Evolutionary conservation across 2,113 vertebrate species (phyloP).

Genomic region (Chrysemys picta): DNA sequence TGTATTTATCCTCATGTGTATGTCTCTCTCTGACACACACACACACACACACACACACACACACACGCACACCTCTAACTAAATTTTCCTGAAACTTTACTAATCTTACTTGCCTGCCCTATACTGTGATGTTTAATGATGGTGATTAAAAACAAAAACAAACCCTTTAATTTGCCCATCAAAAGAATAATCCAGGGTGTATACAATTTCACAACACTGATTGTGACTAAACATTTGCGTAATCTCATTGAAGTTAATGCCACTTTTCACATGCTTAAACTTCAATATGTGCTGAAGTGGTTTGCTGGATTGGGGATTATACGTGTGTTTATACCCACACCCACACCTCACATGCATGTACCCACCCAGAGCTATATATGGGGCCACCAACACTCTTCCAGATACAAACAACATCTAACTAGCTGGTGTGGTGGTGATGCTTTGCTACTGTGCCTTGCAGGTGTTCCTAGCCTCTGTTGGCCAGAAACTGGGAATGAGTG

Average conservation of each 20-base stretch:
- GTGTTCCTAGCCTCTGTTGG: not conserved
- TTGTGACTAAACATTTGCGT: not conserved
- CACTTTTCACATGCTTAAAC: not conserved
- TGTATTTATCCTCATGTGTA: not conserved
- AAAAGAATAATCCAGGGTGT: not conserved
- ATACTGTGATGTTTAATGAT: not conserved
- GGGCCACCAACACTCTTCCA: not conserved
- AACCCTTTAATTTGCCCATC: not conserved
- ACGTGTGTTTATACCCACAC: too few relatives aligned
- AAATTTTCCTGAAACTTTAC: not conserved
- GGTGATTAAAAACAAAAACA: not conserved
- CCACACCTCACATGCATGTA: not conserved
- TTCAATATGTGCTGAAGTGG: too few relatives aligned
- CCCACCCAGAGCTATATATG: not conserved
- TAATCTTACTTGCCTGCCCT: not conserved
- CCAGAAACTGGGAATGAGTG: too few relatives aligned
- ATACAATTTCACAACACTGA: not conserved
- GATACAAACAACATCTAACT: not conserved
- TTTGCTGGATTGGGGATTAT: too few relatives aligned
- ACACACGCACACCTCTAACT: rapidly evolving
- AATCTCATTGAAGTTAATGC: not conserved
- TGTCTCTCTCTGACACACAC: not conserved
- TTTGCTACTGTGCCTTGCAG: not conserved
- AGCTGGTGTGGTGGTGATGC: not conserved
- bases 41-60: not conserved